Base-by-base conservation (phyloP, 2,888 invertebrate species). In the Galeopsomyia nigrocyanea region DNA sequence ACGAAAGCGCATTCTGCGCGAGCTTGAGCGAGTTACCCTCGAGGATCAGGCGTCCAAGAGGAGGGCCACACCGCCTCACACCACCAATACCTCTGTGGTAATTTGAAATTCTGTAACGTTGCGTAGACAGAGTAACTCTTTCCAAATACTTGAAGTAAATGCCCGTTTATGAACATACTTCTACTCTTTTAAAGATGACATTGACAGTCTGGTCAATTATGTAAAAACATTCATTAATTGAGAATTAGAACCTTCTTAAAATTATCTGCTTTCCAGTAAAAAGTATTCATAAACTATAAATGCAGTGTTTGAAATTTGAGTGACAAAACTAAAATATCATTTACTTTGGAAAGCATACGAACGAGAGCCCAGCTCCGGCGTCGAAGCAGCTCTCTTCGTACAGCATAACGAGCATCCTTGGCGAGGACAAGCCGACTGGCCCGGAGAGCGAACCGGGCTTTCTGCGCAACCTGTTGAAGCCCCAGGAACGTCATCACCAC, bases 371-470 rank as follows among this genome's bases (percentile, higher is more conserved):
- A 47, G 81, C 83, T 58, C 80, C 85, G 9, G 84, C 83, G 21
- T 81, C 84, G 17, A 85, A 87, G 82, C 82, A 89, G 85, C 80
- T 89, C 78, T 92, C 93, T 87, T 94, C 93, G 84, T 95, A 95
- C 88, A 95, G 95, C 88, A 95, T 95, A 86, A 94, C 94, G 83
- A 94, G 95, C 77, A 89, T 95, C 84, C 88, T 95, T 80, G 92
- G 93, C 74, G 91, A 92, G 77, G 89, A 91, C 85, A 89, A 88
- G 79, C 89, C 87, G 22, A 82, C 87, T 0, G 53, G 22, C 0
- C 39, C 39, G 10, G 72, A 70, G 26, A 69, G 19, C 46, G 86
- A 86, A 61, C 82, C 84, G 13, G 85, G 86, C 21, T 86, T 86
- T 76, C 76, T 86, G 75, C 79, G 86, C 67, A 86, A 83, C 73